These are phyloP conservation scores for Gobio gobio DNA, from an alignment of 2,113 vertebrate genomes.

Conservation along the genomic window DNA sequence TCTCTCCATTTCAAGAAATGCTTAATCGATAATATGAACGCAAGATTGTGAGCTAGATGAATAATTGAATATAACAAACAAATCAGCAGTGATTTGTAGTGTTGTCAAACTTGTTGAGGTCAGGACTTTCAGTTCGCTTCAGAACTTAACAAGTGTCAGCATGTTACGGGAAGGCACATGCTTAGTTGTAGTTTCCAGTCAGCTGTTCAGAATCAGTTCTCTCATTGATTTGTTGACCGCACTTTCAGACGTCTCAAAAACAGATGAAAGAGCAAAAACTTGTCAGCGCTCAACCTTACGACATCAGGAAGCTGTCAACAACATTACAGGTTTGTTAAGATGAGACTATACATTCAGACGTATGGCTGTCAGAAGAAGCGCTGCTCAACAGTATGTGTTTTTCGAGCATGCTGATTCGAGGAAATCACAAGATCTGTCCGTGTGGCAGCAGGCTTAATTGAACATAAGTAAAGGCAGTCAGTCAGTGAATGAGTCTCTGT, in stretches of 20 bases:
- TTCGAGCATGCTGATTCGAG: background rate
- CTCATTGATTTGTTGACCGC: conserved; percentile 30
- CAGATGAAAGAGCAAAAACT: background rate
- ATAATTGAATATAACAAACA: conserved; percentile 23
- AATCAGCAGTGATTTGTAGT: background rate
- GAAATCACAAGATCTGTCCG: background rate
- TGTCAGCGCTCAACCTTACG: background rate
- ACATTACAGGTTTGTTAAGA: background rate
- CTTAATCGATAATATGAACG: background rate
- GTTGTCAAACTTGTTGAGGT: conserved; percentile 13
- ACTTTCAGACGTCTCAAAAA: background rate
- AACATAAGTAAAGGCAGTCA: background rate
- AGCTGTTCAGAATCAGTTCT: conserved; percentile 6
- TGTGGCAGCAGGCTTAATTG: background rate
- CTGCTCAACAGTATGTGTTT: background rate
- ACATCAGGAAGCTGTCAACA: background rate
- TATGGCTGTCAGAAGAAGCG: background rate
- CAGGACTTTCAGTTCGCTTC: background rate
- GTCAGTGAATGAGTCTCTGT: background rate
- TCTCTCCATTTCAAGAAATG: background rate
- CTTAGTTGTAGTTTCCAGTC: background rate
- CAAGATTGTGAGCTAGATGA: background rate
- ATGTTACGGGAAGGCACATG: background rate
- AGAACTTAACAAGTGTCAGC: conserved; percentile 5
- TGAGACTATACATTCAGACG: background rate